Base-by-base conservation (phyloP, 2,888 invertebrate genomes). In the Hyposoter dolosus region DNA sequence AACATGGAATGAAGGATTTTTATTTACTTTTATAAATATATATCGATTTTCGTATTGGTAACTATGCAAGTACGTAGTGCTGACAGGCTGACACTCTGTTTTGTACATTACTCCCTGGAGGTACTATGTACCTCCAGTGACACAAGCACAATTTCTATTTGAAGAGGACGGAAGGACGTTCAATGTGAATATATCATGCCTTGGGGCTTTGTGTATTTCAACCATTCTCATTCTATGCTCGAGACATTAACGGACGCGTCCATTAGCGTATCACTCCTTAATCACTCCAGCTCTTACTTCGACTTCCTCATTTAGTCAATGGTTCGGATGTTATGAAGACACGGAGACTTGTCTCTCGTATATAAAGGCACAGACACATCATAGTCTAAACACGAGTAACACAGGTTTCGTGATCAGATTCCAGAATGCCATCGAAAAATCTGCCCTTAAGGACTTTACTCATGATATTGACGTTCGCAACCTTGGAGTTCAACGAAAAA, bases 231-330 rank as follows among this genome's bases (percentile, higher is more conserved):
- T 69, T 53, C 32, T 23, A 12, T 40, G 50, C 47, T 71, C 35
- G 53, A 72, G 74, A 56, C 76, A 83, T 76, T 47, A 71, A 65
- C 71, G 65, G 72, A 43, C 60, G 60, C 77, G 68, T 86, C 83
- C 83, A 81, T 83, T 80, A 86, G 72, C 80, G 76, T 77, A 74
- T 86, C 80, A 80, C 83, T 45, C 50, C 53, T 83, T 80, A 60
- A 81, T 85, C 80, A 80, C 72, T 28, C 75, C 17, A 7, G 19
- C 78, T 65, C 50, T 66, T 53, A 15, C 53, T 74, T 32, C 43
- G 66, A 66, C 69, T 74, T 81, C 65, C 28, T 81, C 53, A 74
- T 81, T 74, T 66, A 28, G 50, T 15, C 50, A 80, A 63, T 80
- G 63, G 50, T 23, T 63, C 3, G 45, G 35, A 23, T 60, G 23